These are phyloP conservation scores for Tethya wilhelma DNA, from an alignment of 37 sponge, comb jelly and placozoan species.

Conservation along the genomic window DNA sequence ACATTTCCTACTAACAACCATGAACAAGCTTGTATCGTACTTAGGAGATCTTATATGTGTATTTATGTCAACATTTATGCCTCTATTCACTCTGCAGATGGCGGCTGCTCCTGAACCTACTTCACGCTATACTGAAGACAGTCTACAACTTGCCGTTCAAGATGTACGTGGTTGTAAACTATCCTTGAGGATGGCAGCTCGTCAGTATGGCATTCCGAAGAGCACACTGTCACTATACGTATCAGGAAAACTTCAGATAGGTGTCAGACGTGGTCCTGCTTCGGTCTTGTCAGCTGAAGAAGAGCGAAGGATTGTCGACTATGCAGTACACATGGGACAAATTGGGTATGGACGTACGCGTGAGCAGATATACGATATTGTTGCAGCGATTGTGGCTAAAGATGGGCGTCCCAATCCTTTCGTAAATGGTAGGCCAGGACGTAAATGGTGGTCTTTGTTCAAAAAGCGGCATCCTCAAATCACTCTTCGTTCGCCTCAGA, in stretches of 20 bases:
- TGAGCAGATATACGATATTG: conserved; percentile 20
- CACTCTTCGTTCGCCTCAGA: conserved; percentile 19
- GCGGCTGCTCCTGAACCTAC: too few relatives aligned
- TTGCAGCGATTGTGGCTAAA: conserved; percentile 16
- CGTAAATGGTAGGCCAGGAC: conserved; percentile 18
- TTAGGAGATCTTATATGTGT: too few relatives aligned
- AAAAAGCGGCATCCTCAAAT: conserved; percentile 35
- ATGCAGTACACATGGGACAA: conserved; percentile 27
- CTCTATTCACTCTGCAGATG: too few relatives aligned
- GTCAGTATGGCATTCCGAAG: conserved; percentile 30
- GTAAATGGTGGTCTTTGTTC: conserved; percentile 40
- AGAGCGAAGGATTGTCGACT: conserved; percentile 23
- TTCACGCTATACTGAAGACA: too few relatives aligned
- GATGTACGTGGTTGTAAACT: too few relatives aligned
- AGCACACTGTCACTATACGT: conserved; percentile 25
- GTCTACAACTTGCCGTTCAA: too few relatives aligned
- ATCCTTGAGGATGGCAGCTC: conserved; percentile 42
- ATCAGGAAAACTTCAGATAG: background rate
- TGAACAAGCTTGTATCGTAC: too few relatives aligned
- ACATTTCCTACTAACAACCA: too few relatives aligned
- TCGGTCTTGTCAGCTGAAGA: conserved; percentile 21
- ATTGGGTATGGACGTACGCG: conserved; percentile 45
- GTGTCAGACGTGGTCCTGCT: conserved; percentile 24
- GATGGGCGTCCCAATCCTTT: conserved; percentile 38
- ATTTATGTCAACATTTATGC: too few relatives aligned